Base-by-base conservation (phyloP, 2,888 invertebrate genomes). In the Pecten maximus region DNA sequence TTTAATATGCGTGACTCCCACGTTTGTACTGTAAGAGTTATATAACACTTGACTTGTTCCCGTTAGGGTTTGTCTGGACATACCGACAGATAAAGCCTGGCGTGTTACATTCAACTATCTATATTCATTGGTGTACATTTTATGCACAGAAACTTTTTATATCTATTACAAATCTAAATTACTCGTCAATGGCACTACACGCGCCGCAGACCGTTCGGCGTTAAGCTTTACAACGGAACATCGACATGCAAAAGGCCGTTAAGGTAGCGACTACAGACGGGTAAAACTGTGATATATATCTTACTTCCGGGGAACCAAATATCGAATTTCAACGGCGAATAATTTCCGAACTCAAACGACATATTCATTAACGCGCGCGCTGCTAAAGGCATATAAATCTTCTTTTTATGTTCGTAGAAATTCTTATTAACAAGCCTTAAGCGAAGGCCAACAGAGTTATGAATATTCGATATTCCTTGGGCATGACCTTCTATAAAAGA, bases 401-500 rank as follows among this genome's bases (percentile, higher is more conserved):
- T 74, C 74, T 74, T 74, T 74, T 74, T 74, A 74, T 74, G 74
- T 74, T 10, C 74, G 12, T 74, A 74, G 74, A 74, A 74, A 74
- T 74, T 74, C 74, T 74, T 74, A 74, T 74, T 74, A 74, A 74
- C 35, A 74, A 35, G 23, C 74, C 74, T 28, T 74, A 74, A 74
- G 35, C 74, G 74, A 74, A 74, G 74, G 74, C 74, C 74, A 35
- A 35, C 35, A 74, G 35, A 28, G 4, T 74, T 74, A 74, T 74
- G 74, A 74, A 74, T 74, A 74, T 74, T 74, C 74, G 74, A 74
- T 74, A 74, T 74, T 74, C 74, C 74, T 74, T 35, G 74, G 74
- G 74, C 35, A 74, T 16, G 74, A 74, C 74, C 74, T 74, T 35
- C 28, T 35, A 16, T 35, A 10, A 28, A 28, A 74, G 28, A 74